Evolutionary conservation across 2,113 vertebrate genomes (phyloP), one percentile per base, ranked within the genome.

Genomic region (Gallinago paraguaiae): DNA sequence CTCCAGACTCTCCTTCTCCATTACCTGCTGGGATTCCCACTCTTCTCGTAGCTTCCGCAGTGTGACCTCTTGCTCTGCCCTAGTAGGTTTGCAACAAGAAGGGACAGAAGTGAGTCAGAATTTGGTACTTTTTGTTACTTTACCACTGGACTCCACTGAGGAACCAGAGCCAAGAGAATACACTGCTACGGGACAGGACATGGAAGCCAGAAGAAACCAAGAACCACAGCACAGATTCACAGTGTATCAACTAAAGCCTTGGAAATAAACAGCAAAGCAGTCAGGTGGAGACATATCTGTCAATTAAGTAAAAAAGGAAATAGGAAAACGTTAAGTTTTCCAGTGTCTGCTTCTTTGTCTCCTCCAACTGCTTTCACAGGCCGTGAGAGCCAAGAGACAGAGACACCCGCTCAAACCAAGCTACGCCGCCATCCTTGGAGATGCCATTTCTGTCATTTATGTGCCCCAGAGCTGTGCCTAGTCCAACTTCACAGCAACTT

Each of bases 1-100:
- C 86, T 98, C 95, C 96, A 99, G 93, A 28, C 35, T 96, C 64
- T 97, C 92, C 48, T 77, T 92, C 74, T 98, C 97, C 0, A 43
- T 53, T 8, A 53, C 83, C 86, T 93, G 95, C 59, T 97, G 93
- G 9, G 91, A 95, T 71, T 98, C 98, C 51, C 98, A 75, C 45
- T 98, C 88, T 3, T 94, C 69, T 31, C 88, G 93, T 0, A 98
- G 82, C 37, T 98, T 95, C 88, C 96, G 97, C 69, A 99, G 75
- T 10, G 45, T 41, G 10, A 82, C 91, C 90, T 98, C 97, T 17
- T 98, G 98, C 94, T 98, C 97, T 24, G 98, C 97, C 97, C 99
- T 99, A 93, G 17, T 6, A 4, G 35, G 64, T 74, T 78, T 24
- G 56, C 25, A 20, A 13, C 5, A 33, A 56, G 71, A 43, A 31